These are phyloP conservation scores for Peromyscus eremicus DNA, from an alignment of 2,797 vertebrate species.

Conservation along the genomic window DNA sequence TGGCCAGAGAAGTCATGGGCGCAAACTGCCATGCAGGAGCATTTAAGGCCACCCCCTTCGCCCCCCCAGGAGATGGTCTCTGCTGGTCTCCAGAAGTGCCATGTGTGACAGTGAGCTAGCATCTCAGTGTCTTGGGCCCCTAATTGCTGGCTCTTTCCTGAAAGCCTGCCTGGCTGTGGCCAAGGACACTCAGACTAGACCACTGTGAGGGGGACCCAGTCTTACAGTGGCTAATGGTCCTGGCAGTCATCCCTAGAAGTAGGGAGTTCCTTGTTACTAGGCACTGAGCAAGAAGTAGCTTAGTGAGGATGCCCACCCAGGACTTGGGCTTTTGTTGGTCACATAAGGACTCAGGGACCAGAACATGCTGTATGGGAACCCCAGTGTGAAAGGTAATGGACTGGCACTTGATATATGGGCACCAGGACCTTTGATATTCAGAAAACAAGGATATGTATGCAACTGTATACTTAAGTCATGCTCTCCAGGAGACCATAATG, in stretches of 20 bases:
- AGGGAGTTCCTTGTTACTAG: not conserved
- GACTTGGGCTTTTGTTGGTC: not conserved
- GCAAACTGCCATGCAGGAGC: not conserved
- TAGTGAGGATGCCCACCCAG: not conserved
- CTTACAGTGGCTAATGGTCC: too few species aligned
- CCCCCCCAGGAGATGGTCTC: not conserved
- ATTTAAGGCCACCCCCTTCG: not conserved
- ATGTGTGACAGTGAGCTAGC: not conserved
- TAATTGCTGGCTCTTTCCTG: not conserved
- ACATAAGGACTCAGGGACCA: rapidly evolving
- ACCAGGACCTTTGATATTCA: too few species aligned
- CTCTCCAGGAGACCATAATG: not conserved
- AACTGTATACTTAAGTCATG: not conserved
- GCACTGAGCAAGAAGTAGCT: not conserved
- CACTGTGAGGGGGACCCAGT: too few species aligned
- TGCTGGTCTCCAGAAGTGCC: not conserved
- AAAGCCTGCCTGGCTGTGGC: not conserved
- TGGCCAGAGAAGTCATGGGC: not conserved
- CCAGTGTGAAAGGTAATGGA: not conserved
- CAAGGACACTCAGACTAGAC: not conserved
- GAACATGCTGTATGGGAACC: not conserved
- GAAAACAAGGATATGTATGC: not conserved
- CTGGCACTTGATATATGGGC: not conserved
- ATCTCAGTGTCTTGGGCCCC: not conserved
- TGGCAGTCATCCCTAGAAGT: not conserved